These are phyloP conservation scores for Myotis davidii DNA, from an alignment of 2,113 vertebrate genomes.

Conservation along the genomic window DNA sequence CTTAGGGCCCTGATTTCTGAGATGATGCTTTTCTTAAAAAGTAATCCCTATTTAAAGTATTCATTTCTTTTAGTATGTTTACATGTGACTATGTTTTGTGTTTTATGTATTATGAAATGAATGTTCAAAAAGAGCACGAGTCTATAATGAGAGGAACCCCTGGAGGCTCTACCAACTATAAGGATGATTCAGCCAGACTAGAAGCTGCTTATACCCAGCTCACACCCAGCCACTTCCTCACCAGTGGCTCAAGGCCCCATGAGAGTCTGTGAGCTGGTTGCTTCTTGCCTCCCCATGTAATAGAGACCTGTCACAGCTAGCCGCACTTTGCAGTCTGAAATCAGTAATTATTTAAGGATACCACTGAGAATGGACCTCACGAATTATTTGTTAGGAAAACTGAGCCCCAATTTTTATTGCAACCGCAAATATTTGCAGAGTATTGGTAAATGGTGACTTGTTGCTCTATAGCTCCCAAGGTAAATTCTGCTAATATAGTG, in stretches of 20 bases:
- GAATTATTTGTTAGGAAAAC: constrained; percentile 42
- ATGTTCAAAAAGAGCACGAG: neutral
- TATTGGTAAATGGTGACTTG: neutral
- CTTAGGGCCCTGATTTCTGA: neutral
- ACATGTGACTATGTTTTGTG: neutral
- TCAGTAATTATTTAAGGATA: constrained; percentile 33
- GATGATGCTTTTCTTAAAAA: neutral
- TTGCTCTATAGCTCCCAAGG: neutral
- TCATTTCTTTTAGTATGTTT: neutral
- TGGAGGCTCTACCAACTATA: neutral
- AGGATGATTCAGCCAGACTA: neutral
- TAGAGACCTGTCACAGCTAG: neutral
- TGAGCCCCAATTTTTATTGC: neutral
- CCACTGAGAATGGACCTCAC: neutral
- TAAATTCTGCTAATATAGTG: neutral
- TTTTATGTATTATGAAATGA: neutral
- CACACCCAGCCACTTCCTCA: neutral
- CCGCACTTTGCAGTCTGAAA: neutral
- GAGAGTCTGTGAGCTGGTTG: neutral
- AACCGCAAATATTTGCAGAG: neutral
- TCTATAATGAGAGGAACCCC: neutral
- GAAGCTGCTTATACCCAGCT: neutral
- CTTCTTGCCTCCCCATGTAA: neutral
- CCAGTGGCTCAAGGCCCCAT: constrained; percentile 11
- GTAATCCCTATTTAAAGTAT: neutral